Evolutionary conservation across 2,113 vertebrate species (phyloP).

Genomic region (Chelonoidis abingdonii): DNA sequence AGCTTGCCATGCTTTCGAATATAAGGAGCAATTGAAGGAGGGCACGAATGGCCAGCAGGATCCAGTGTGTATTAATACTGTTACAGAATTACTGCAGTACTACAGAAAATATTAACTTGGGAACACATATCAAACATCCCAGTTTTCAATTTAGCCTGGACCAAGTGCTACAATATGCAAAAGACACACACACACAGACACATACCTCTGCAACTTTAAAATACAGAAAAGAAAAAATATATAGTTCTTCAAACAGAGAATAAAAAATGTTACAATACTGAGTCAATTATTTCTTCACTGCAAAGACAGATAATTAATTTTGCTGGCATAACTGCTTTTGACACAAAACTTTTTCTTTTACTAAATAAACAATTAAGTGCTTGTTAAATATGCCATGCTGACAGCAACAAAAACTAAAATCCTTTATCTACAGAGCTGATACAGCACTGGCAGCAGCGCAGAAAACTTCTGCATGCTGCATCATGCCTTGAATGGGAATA

Average conservation of each 20-base stretch:
- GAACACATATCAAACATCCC: background rate
- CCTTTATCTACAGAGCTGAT: background rate
- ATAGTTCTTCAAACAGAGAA: conserved; percentile 11
- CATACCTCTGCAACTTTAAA: background rate
- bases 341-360: background rate
- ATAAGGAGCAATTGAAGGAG: background rate
- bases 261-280: background rate
- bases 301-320: background rate
- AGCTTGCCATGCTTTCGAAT: background rate
- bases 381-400: background rate
- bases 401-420: background rate
- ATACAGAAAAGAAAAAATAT: background rate
- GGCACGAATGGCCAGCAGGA: background rate
- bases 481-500: background rate
- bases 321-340: background rate
- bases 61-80: background rate
- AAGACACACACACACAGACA: background rate
- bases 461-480: background rate
- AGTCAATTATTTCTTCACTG: background rate
- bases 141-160: rapidly evolving
- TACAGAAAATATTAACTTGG: background rate
- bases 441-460: background rate
- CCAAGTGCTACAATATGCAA: background rate
- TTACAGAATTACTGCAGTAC: background rate
- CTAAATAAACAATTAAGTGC: background rate